Base-by-base conservation (phyloP, 2,113 vertebrate species). In the Urocynchramus pylzowi region DNA sequence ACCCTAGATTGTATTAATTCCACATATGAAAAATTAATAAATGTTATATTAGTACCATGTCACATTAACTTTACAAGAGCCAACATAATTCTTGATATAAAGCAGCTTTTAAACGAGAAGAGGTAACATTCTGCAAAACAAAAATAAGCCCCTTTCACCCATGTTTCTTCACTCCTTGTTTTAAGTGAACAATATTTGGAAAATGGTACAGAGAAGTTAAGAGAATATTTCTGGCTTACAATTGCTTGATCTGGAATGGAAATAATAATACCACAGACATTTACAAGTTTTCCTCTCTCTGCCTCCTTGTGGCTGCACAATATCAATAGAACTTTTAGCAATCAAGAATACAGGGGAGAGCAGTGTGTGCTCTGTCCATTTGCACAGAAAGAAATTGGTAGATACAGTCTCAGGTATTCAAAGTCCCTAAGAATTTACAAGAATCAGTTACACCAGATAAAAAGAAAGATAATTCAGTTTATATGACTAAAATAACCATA, bases 391-490 rank as follows among this genome's bases (percentile, higher is more conserved):
- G 22, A 69, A 73, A 84, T 4, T 11, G 30, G 44, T 59, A 84
- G 31, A 80, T 49, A 57, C 16, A 81, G 63, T 69, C 26, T 71
- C 23, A 27, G 22, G 10, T 57, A 91, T 57, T 31, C n/a, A 87
- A 49, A 78, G 13, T 44, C 44, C n/a, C n/a, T 47, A 35, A 41
- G 30, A 91, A 76, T n/a, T 68, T 61, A 63, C 14, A 82, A 79
- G 33, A 83, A 88, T 28, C 21, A 65, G 30, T 77, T 26, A 70
- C 23, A 74, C 27, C 54, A 92, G 86, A 89, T n/a, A 92, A 77
- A 95, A 80, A n/a, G 15, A 83, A 84, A 71, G 49, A 60, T 45
- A 94, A 94, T 79, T 53, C 27, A 39, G 23, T 70, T 73, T 67
- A 41, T 27, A 59, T 39, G 12, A 88, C n/a, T 77, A n/a, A 79